phyloP scores from a whole-genome alignment of 2,888 invertebrate species.

The Stramonita haemastoma region DNA sequence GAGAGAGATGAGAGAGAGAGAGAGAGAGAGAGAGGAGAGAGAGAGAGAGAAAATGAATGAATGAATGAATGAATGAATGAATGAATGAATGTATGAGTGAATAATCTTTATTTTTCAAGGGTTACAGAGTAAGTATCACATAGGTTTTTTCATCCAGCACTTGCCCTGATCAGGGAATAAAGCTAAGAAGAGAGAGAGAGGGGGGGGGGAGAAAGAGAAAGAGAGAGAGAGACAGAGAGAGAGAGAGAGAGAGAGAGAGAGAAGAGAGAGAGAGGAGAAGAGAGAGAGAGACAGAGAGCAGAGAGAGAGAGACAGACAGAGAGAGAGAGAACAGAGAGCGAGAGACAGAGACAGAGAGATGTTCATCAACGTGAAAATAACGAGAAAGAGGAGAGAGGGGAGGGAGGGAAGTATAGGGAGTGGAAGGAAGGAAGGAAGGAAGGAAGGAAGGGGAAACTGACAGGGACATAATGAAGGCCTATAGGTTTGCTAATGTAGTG shows the following conservation, averaged over 20 bases:
- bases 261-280: constrained; percentile 14
- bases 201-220: not conserved
- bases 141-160: too few relatives aligned
- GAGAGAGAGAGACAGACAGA: constrained; percentile 15
- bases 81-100: too few relatives aligned
- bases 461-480: not conserved
- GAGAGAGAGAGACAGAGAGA: constrained; percentile 23
- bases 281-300: constrained; percentile 29
- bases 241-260: constrained; percentile 21
- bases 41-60: not conserved
- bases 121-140: too few relatives aligned
- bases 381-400: too few relatives aligned
- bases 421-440: not conserved
- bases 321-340: constrained; percentile 2
- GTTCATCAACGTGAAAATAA: too few relatives aligned
- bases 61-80: not conserved
- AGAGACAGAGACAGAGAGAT: too few relatives aligned
- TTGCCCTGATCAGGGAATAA: too few relatives aligned
- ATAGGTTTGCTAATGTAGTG: not conserved
- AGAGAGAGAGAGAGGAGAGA: constrained; percentile 10
- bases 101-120: too few relatives aligned
- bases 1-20: not conserved
- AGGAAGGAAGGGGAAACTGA: not conserved
- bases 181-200: constrained; percentile 15
- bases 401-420: not conserved